These are phyloP conservation scores for Mungos mungo DNA, from an alignment of 2,113 vertebrate species.

Conservation along the genomic window DNA sequence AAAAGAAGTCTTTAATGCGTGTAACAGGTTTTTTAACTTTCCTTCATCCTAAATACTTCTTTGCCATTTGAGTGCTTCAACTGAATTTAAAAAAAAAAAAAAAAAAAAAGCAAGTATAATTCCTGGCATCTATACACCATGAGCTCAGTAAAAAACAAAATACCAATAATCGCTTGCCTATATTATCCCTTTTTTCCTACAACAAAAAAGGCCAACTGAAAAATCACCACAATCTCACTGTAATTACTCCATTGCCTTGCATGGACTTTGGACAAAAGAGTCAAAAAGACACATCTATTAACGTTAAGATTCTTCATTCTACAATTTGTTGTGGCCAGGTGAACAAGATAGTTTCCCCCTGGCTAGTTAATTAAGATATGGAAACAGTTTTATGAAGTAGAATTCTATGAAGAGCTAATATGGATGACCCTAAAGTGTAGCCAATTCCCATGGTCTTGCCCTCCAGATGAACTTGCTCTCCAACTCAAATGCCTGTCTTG, in stretches of 20 bases:
- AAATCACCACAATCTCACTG: background rate
- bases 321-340: background rate
- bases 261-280: background rate
- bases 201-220: background rate
- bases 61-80: background rate
- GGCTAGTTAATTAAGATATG: background rate
- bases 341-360: background rate
- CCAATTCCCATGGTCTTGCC: background rate
- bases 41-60: background rate
- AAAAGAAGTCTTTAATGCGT: background rate
- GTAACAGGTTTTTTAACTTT: constrained; percentile 3
- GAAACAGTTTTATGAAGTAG: background rate
- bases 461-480: background rate
- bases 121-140: background rate
- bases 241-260: background rate
- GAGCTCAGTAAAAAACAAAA: background rate
- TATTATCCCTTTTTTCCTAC: background rate
- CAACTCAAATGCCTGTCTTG: constrained; percentile 27
- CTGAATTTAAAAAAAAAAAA: background rate
- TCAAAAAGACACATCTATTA: background rate
- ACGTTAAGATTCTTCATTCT: background rate
- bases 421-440: background rate
- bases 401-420: background rate
- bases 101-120: constrained; percentile 8
- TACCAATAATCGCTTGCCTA: background rate